These are phyloP conservation scores for Neodontobutis hainanensis DNA, from an alignment of 2,113 vertebrate genomes.

Conservation along the genomic window DNA sequence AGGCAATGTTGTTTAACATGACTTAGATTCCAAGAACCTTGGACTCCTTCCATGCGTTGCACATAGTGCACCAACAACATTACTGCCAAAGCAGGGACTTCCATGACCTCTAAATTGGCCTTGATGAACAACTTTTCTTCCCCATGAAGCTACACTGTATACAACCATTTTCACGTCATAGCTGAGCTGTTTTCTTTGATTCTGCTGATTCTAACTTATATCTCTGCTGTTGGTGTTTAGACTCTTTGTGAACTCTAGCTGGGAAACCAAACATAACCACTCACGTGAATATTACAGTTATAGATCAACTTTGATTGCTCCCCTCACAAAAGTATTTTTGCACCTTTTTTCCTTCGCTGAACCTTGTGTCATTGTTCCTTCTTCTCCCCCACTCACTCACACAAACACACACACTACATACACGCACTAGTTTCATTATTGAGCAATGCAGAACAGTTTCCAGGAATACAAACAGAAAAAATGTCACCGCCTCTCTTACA, in stretches of 20 bases:
- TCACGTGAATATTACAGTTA: constrained; percentile 9
- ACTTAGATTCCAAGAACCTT: constrained; percentile 44
- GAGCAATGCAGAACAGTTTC: constrained; percentile 80
- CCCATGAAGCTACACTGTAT: constrained; percentile 6
- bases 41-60: constrained; percentile 23
- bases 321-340: constrained; percentile 19
- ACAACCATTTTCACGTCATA: constrained; percentile 24
- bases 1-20: constrained; percentile 51
- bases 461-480: constrained; percentile 79
- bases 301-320: constrained; percentile 20
- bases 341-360: constrained; percentile 52
- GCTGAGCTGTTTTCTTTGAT: constrained; percentile 6
- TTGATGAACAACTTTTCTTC: constrained; percentile 36
- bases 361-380: constrained; percentile 57
- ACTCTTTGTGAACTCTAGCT: constrained; percentile 15
- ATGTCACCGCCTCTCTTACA: constrained; percentile 64
- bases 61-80: constrained; percentile 26
- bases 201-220: constrained; percentile 12
- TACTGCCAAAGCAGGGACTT: constrained; percentile 13
- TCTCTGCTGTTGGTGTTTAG: constrained; percentile 23
- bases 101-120: constrained; percentile 18
- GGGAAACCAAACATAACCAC: constrained; percentile 11
- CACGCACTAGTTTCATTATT: constrained; percentile 73
- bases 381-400: constrained; percentile 21
- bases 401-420: constrained; percentile 46